Evolutionary conservation across 1,140 invertebrate genomes (phyloP), one percentile per base, ranked within the genome.

Genomic region (Dysdera silvatica): DNA sequence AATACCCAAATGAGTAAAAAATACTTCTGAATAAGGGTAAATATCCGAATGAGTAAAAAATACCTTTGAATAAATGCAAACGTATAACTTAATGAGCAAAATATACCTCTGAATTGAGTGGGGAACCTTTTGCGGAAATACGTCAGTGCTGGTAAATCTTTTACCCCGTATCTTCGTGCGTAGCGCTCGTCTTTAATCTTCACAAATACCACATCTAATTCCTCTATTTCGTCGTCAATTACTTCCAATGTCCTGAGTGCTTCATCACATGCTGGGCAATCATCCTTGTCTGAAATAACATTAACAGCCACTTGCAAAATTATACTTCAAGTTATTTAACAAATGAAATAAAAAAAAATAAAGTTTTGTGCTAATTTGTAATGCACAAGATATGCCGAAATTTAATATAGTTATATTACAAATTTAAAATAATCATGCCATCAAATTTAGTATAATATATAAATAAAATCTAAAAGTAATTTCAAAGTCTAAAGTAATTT

Each of bases 51-150:
- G 49, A 24, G n/a, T n/a, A 3, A 35, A 26, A 53, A 23, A 3
- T 23, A 14, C 24, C 20, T 47, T 26, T 6, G 5, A 14, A 20
- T 20, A 4, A 5, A 4, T 3, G 20, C 41, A 28, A 7, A 2
- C 49, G 3, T n/a, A 24, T n/a, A n/a, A n/a, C n/a, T n/a, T n/a
- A n/a, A n/a, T n/a, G n/a, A n/a, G n/a, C 16, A 58, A 3, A 14
- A 60, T 55, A 76, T 79, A 87, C 89, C 91, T 84, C 91, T 82
- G 73, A 89, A 95, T 76, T 95, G 93, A 75, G 89, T 92, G 0
- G 92, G 92, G 75, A 95, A 95, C 70, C 90, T 82, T 73, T 88
- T 86, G n/a, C 92, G 82, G 76, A 95, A 95, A 72, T 93, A 95
- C 6, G 95, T 91, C 57, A 95, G 85, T 1, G 91, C 87, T 14